phyloP scores from a whole-genome alignment of 2,113 vertebrate genomes.

The Siniperca knerii region DNA sequence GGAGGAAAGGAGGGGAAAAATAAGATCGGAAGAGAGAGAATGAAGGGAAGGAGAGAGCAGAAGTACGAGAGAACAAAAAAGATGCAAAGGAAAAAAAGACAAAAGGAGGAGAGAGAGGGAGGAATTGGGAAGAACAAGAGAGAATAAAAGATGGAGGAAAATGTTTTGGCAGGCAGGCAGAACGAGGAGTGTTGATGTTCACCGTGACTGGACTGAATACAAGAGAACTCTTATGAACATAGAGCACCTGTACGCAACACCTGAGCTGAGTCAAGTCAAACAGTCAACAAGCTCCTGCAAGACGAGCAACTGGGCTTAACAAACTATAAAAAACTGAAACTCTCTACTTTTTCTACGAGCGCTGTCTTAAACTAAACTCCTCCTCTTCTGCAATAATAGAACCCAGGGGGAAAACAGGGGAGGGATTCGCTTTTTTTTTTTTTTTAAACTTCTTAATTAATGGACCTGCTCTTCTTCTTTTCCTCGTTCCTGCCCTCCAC shows the following conservation, averaged over 20 bases:
- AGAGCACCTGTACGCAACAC: constrained; percentile 73
- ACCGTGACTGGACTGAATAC: not conserved
- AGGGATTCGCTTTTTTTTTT: not conserved
- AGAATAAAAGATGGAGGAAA: not conserved
- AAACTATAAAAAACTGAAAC: constrained; percentile 15
- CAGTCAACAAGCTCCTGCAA: constrained; percentile 36
- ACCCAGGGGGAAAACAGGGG: constrained; percentile 2
- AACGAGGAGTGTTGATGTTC: constrained; percentile 21
- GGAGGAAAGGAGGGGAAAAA: not conserved
- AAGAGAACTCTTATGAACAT: constrained; percentile 33
- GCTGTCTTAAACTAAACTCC: constrained; percentile 48
- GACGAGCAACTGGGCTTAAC: constrained; percentile 32
- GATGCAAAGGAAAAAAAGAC: not conserved
- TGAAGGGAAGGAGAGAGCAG: too few relatives aligned
- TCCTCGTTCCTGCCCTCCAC: not conserved
- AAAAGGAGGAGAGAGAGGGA: not conserved
- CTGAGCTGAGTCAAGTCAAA: not conserved
- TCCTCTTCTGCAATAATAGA: constrained; percentile 73
- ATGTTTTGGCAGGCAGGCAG: not conserved
- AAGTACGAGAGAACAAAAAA: not conserved
- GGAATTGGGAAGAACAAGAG: too few relatives aligned
- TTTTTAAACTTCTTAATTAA: constrained; percentile 44
- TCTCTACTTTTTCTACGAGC: constrained; percentile 64
- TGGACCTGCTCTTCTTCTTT: constrained; percentile 5
- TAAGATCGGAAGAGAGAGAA: too few relatives aligned